Base-by-base conservation (phyloP, 1,140 invertebrate genomes). In the Drosophila nasuta region DNA sequence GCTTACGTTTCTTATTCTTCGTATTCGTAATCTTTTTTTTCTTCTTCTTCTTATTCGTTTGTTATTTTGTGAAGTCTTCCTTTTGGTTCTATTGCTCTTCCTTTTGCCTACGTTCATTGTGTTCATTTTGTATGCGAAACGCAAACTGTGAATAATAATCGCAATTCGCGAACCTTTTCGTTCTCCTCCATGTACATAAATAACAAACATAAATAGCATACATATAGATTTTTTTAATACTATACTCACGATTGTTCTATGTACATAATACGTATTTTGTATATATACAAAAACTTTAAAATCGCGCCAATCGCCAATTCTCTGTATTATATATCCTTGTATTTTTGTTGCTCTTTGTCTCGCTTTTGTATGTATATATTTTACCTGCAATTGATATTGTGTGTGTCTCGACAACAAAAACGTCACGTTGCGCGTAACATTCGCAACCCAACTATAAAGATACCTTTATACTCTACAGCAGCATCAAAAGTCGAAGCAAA, bases 21-120 rank as follows among this genome's bases (percentile, higher is more conserved):
- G 3, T 46, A 63, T 66, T 43, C 35, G 35, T 38, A 38, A 11
- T 38, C 35, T 2, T 38, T 38, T 38, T 2, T 11, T 38, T 38
- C 1, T 15, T n/a, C n/a, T 15, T 15, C 35, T 38, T 38, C 3
- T 38, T 38, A 38, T 38, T 41, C 2, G 35, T 43, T 43, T 3
- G 54, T 52, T 56, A 7, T 8, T 62, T 56, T 43, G 3, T 3
- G 3, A 25, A 74, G 62, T 74, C 52, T 66, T 54, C 13, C 33
- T 63, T 54, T 52, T 63, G n/a, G 25, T 60, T 58, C 66, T 67
- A 6, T 54, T 77, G 51, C n/a, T 85, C 4, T 75, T 65, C 25
- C 41, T 75, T 75, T 64, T 75, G 51, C 67, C 67, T 70, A 10
- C 35, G 69, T 57, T 70, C 30, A 63, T 73, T 68, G 73, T 82